Evolutionary conservation across 2,797 vertebrate species (phyloP).

Genomic region (Rousettus madagascariensis): DNA sequence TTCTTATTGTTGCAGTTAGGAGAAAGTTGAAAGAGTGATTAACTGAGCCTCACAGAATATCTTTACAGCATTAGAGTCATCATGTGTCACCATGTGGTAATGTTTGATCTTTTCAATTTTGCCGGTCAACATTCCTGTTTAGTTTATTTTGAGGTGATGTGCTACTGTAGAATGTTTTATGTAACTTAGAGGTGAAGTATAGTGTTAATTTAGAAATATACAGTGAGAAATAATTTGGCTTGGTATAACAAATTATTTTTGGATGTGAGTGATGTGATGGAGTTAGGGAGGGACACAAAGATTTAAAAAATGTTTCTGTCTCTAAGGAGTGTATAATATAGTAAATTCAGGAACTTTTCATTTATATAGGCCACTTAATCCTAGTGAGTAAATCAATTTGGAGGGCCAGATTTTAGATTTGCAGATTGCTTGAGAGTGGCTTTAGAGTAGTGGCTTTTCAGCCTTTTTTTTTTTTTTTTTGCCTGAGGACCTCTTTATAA

Average conservation of each 20-base stretch:
- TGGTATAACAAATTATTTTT: not conserved
- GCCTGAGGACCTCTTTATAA: not conserved
- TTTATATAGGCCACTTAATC: slow-evolving; percentile 27
- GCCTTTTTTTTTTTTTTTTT: not conserved
- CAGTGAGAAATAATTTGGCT: not conserved
- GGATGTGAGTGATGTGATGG: not conserved
- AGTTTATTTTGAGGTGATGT: not conserved
- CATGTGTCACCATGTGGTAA: not conserved
- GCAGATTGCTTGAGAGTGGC: not conserved
- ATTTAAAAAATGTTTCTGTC: not conserved
- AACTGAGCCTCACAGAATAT: not conserved
- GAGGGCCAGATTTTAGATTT: slow-evolving; percentile 4
- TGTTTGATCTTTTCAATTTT: slow-evolving; percentile 1
- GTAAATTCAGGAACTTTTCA: not conserved
- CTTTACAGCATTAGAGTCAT: not conserved
- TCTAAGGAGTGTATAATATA: not conserved
- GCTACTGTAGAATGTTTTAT: not conserved
- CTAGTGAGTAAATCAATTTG: not conserved
- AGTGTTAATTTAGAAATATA: slow-evolving; percentile 7
- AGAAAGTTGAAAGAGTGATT: not conserved
- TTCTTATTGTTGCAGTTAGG: slow-evolving; percentile 15
- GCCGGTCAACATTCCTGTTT: not conserved
- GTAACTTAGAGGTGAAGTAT: not conserved
- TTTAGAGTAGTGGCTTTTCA: not conserved
- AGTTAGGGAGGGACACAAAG: not conserved